Conservation (phyloP, 2,113 vertebrate species). For the Physeter macrocephalus region DNA sequence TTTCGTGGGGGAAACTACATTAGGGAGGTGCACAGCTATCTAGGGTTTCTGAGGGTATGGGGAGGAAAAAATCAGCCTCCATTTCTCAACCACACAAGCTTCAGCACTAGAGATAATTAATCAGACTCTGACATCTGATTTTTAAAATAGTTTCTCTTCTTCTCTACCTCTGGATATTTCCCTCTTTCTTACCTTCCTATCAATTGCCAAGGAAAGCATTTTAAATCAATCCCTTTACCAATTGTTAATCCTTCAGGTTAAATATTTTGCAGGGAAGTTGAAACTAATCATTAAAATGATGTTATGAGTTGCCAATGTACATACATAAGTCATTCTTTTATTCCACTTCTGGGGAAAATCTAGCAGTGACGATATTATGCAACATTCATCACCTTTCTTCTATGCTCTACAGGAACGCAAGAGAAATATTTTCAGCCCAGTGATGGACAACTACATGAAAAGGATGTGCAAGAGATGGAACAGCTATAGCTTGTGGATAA, state of each 20-base stretch:
- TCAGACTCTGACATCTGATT: neutral
- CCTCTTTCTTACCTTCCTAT: neutral
- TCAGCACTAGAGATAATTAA: neutral
- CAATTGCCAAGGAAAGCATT: neutral
- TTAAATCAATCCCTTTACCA: neutral
- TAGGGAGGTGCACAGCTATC: neutral
- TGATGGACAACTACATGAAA: neutral
- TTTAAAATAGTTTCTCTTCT: neutral
- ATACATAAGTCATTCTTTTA: neutral
- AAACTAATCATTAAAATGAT: constrained; percentile 12
- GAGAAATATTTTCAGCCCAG: constrained; percentile 2
- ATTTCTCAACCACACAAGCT: neutral
- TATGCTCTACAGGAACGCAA: neutral
- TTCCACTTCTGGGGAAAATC: neutral
- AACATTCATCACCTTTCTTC: neutral
- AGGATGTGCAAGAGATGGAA: neutral
- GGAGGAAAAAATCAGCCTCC: neutral
- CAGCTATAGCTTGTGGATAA: neutral
- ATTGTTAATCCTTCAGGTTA: neutral
- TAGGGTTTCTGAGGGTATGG: neutral
- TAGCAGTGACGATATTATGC: neutral
- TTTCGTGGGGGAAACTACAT: neutral
- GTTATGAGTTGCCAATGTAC: neutral
- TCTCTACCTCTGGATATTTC: neutral
- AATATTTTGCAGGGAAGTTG: neutral